Evolutionary conservation across 2,797 vertebrate genomes (phyloP).

Genomic region (Cephalopachus bancanus): DNA sequence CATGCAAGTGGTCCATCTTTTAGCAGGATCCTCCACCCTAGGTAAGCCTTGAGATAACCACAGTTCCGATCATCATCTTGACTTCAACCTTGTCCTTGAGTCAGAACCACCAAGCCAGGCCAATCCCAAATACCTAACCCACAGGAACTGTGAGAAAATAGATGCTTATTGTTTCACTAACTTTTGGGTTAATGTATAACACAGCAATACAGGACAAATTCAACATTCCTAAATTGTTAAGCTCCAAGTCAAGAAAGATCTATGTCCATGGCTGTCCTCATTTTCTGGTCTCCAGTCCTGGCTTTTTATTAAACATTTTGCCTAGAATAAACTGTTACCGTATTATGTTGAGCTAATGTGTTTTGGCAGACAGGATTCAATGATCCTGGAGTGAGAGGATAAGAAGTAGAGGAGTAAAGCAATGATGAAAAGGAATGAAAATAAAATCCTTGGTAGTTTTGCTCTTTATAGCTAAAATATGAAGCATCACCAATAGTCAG

Average conservation of each 20-base stretch:
- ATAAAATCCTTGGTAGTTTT: background rate
- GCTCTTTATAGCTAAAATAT: background rate
- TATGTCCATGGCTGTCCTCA: background rate
- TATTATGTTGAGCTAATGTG: background rate
- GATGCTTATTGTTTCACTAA: background rate
- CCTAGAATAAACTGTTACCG: background rate
- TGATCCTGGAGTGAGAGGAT: background rate
- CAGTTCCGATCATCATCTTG: background rate
- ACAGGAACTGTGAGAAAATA: background rate
- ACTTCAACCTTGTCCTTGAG: background rate
- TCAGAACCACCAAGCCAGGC: background rate
- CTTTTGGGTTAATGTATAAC: background rate
- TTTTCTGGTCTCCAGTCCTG: background rate
- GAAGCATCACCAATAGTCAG: background rate
- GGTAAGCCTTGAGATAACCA: background rate
- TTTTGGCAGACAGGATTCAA: background rate
- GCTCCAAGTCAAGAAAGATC: background rate
- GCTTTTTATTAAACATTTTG: background rate
- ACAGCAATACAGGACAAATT: background rate
- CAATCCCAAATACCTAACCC: background rate
- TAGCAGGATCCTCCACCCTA: background rate
- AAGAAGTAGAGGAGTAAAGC: background rate
- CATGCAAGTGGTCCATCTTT: accelerated
- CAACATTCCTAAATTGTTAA: background rate
- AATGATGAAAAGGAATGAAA: background rate